Percentiles rank a stretch among this genome's conserved stretches.
Evolutionary conservation across 2,113 vertebrate genomes (phyloP).

Genomic region (Hipposideros armiger): DNA sequence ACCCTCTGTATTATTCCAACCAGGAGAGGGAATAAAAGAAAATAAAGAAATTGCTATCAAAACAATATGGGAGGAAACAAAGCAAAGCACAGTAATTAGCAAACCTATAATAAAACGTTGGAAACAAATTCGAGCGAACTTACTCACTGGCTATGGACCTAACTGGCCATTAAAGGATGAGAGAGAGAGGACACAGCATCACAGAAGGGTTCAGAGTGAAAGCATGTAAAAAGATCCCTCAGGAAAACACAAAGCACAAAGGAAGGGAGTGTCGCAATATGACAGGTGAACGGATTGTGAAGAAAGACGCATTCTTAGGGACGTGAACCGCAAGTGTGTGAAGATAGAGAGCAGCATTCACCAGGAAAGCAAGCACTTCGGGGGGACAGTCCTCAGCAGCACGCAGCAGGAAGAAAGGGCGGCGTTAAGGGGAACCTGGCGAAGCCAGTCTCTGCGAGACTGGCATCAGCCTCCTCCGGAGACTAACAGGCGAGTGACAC

Average conservation of each 20-base stretch:
- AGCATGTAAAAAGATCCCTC: not conserved
- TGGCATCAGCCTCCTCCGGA: too few species aligned
- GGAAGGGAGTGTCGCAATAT: accelerated
- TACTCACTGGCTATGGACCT: too few species aligned
- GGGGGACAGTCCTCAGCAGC: accelerated
- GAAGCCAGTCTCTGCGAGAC: too few species aligned
- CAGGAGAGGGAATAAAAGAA: too few species aligned
- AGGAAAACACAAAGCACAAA: not conserved
- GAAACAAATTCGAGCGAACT: not conserved
- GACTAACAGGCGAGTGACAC: too few species aligned
- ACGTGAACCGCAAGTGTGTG: accelerated
- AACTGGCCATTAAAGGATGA: not conserved
- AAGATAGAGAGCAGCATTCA: not conserved
- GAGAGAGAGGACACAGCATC: not conserved
- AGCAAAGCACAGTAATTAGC: accelerated
- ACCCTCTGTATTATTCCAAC: not conserved
- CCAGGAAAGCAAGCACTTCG: accelerated
- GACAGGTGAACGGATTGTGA: not conserved
- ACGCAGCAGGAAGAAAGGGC: not conserved
- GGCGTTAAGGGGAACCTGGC: not conserved
- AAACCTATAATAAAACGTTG: not conserved
- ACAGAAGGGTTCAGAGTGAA: accelerated
- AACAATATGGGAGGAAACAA: not conserved
- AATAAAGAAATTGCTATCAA: not conserved
- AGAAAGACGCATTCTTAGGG: not conserved